These are phyloP conservation scores for Periophthalmodon schlosseri DNA, from an alignment of 2,113 vertebrate species.

Conservation along the genomic window DNA sequence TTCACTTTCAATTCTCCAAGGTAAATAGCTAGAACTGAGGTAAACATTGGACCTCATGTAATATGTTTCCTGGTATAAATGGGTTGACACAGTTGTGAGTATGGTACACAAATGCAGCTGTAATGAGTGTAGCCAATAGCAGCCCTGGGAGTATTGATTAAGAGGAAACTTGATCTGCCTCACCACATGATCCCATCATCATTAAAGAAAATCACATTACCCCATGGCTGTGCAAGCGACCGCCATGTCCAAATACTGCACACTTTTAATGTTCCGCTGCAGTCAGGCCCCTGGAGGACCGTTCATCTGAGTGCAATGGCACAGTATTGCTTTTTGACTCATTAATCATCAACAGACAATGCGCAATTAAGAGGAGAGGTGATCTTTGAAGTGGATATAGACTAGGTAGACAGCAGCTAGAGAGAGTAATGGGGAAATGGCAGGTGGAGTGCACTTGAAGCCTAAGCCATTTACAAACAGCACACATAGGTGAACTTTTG, in stretches of 20 bases:
- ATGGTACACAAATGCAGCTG: slow-evolving; percentile 4
- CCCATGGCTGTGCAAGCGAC: slow-evolving; percentile 26
- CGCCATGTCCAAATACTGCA: slow-evolving; percentile 37
- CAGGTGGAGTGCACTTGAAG: background rate
- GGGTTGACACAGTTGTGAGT: slow-evolving; percentile 17
- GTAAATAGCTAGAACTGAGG: background rate
- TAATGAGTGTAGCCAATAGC: slow-evolving; percentile 39
- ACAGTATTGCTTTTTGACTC: slow-evolving; percentile 22
- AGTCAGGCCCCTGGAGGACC: background rate
- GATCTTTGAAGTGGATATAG: slow-evolving; percentile 13
- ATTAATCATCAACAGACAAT: slow-evolving; percentile 34
- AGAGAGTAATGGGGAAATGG: background rate
- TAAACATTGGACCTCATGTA: background rate
- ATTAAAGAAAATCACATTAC: slow-evolving; percentile 45
- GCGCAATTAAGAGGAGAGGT: slow-evolving; percentile 23
- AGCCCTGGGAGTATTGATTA: slow-evolving; percentile 30
- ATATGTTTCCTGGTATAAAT: background rate
- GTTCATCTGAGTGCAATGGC: slow-evolving; percentile 30
- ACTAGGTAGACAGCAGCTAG: slow-evolving; percentile 7
- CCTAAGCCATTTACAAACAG: too few species aligned
- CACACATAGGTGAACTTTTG: too few species aligned
- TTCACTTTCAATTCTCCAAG: background rate
- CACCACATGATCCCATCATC: slow-evolving; percentile 46
- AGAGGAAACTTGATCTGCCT: slow-evolving; percentile 28
- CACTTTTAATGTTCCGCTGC: slow-evolving; percentile 23